Evolutionary conservation across 2,797 vertebrate species (phyloP), one percentile per base, ranked within the genome.

Genomic region (Eulemur coronatus): DNA sequence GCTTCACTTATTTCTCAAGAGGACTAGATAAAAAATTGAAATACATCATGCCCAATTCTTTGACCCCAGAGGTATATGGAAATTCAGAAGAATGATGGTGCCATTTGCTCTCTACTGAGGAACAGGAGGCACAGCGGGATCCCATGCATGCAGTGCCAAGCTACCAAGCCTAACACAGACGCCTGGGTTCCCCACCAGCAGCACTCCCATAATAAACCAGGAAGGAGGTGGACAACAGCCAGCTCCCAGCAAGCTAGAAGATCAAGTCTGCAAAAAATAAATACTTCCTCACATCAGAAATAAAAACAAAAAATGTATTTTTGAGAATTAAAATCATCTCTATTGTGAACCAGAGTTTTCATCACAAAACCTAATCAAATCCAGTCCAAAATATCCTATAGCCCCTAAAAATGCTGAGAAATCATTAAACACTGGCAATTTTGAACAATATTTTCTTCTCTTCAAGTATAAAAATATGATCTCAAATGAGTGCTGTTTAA

Each of bases 311-410:
- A 89, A 91, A 22, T 4, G 18, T 18, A 50, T 80, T 38, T 89
- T n/a, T 89, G 69, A 78, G 78, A 82, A 20, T 63, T 79, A 41
- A 85, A 80, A 59, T 75, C 80, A 81, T n/a, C n/a, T 85, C n/a
- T 61, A 65, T 26, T 43, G 24, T 73, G 28, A 89, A 67, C 38
- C 10, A 59, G 17, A 43, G 59, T 59, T 69, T 59, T 87, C 65
- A 63, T 67, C 15, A 86, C 35, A 67, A 94, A 91, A 84, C 17
- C 67, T 76, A 59, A 84, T 80, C 57, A 59, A 89, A 96, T 79
- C 43, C 57, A 89, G 20, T 82, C 33, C 33, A 70, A 92, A 82
- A 81, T n/a, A 81, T 20, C 14, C 20, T 75, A 50, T 50, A 28
- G 92, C 63, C 35, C 50, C 43, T 86, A 92, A 92, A 88, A 94